Conservation (phyloP, 2,797 vertebrate species). For the Fistularia tabacaria region DNA sequence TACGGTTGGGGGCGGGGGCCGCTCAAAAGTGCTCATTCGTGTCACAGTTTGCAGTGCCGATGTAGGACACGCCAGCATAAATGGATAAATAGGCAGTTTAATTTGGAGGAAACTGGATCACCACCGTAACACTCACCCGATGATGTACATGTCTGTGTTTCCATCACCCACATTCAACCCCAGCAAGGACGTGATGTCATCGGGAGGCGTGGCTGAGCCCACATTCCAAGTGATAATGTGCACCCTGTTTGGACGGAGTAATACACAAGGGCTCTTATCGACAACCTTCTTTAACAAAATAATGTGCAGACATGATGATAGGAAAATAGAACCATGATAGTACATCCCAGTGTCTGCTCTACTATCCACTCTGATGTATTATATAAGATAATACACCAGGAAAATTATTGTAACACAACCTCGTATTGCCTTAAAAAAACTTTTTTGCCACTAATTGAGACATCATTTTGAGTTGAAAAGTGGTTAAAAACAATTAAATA, state of each 20-base stretch:
- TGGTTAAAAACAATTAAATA: no score
- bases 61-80: conserved; percentile 7
- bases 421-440: no score
- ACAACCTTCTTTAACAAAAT: no score
- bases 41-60: conserved; percentile 6
- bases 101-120: conserved; percentile 1
- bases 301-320: no score
- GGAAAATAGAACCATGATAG: no score
- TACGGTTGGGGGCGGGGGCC: background rate
- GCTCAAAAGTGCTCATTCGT: conserved; percentile 20
- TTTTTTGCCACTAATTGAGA: no score
- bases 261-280: conserved; percentile 21
- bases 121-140: conserved; percentile 82
- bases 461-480: no score
- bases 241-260: conserved; percentile 71
- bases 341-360: no score
- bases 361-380: no score
- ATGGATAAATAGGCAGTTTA: background rate
- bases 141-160: conserved; percentile 91
- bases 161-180: conserved; percentile 86
- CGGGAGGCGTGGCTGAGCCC: conserved; percentile 88
- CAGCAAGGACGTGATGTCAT: conserved; percentile 88
- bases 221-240: conserved; percentile 97
- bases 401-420: no score
- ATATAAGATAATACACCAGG: no score